Percentiles rank a stretch among this genome's conserved stretches.
Evolutionary conservation across 2,797 vertebrate species (phyloP).

Genomic region (Xerus rutilus): DNA sequence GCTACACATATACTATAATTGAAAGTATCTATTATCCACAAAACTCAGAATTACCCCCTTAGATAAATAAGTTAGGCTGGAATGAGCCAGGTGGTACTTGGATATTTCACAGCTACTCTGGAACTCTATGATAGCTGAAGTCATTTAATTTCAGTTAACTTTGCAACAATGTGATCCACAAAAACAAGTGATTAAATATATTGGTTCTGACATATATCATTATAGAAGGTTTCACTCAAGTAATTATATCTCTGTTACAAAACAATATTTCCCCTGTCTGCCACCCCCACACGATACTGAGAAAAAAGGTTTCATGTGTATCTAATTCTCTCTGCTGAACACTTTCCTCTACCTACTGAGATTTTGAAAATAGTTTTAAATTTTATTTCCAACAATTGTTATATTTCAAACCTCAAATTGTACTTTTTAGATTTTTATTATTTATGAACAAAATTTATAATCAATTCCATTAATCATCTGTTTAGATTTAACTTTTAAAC

Average conservation of each 20-base stretch:
- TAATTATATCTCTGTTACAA: neutral
- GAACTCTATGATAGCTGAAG: neutral
- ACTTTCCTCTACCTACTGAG: neutral
- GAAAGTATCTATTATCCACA: neutral
- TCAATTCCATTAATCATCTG: neutral
- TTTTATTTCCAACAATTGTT: neutral
- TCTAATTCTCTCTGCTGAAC: neutral
- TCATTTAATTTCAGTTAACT: conserved; percentile 7
- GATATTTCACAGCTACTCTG: neutral
- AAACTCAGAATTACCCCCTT: neutral
- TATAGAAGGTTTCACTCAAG: neutral
- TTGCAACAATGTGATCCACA: neutral
- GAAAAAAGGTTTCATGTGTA: neutral
- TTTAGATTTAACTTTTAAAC: neutral
- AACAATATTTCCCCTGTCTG: neutral
- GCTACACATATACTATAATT: neutral
- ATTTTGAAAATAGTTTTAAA: neutral
- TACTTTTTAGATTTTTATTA: neutral
- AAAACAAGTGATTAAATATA: neutral
- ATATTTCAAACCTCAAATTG: neutral
- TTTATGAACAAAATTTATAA: neutral
- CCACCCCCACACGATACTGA: neutral
- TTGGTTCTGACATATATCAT: neutral
- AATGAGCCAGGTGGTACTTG: neutral
- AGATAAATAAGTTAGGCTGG: neutral